Base-by-base conservation (phyloP, 2,888 invertebrate species). In the Geotrupes spiniger region DNA sequence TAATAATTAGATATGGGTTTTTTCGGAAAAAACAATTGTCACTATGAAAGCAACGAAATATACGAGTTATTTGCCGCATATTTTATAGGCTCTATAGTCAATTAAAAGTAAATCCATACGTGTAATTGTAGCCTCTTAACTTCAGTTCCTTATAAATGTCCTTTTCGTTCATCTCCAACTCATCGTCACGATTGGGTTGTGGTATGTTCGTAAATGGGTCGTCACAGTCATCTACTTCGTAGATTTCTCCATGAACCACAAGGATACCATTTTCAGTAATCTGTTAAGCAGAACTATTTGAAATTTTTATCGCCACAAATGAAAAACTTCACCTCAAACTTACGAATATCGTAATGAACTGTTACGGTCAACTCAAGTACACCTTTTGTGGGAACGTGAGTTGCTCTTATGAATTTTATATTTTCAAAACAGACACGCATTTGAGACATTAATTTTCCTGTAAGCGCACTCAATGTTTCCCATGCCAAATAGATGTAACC, bases 141-240 rank as follows among this genome's bases (percentile, higher is more conserved):
- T 81, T 74, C 26, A 87, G 65, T 58, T 84, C 84, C 55, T 83
- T 83, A 62, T 85, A 85, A 62, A 84, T 80, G 68, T 84, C 85
- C 55, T 78, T 81, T 2, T 77, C 75, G 0, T 38, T 39, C 11
- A 42, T 12, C 4, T 28, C 25, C 4, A 47, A 16, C n/a, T 41
- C n/a, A 6, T 45, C 41, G 3, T 10, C 26, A 6, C 36, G 21
- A 29, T 9, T 11, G 2, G 17, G 9, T 9, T 14, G 9, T 8
- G 27, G 43, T 8, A 31, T 11, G 4, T 15, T 25, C n/a, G 29
- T 26, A 6, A 8, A 4, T 8, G 27, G 12, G 9, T 6, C 26
- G 4, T 26, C 5, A 2, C 33, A 27, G 2, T 42, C 40, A 2
- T 29, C 75, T 55, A 78, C 73, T 0, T 74, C 74, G 45, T 78